Evolutionary conservation across 2,113 vertebrate species (phyloP).

Genomic region (Anolis carolinensis): DNA sequence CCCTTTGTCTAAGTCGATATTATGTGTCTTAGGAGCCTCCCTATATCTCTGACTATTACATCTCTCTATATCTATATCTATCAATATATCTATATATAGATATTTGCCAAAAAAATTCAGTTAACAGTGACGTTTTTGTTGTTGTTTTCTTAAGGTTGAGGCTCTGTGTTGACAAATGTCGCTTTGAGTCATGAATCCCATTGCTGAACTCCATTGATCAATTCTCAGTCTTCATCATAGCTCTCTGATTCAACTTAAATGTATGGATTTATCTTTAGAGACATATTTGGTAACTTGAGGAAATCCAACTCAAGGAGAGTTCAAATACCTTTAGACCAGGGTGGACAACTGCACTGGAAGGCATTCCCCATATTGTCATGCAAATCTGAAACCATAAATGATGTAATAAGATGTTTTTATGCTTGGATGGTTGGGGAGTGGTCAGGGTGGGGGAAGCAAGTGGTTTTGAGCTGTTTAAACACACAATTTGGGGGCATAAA

Average conservation of each 20-base stretch:
- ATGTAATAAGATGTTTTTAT: too few species aligned
- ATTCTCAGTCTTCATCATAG: not conserved
- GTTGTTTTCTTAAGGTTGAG: not conserved
- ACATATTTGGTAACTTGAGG: not conserved
- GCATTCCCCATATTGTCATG: too few species aligned
- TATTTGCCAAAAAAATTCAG: not conserved
- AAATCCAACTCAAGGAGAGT: not conserved
- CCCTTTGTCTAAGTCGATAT: too few species aligned
- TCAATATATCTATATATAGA: not conserved
- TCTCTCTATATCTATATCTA: too few species aligned
- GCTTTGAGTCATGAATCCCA: not conserved
- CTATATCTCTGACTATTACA: not conserved
- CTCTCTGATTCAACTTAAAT: not conserved
- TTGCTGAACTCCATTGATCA: not conserved
- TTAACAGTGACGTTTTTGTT: not conserved
- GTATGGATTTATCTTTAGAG: too few species aligned
- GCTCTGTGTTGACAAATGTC: too few species aligned
- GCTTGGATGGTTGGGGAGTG: too few species aligned
- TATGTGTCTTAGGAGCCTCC: not conserved
- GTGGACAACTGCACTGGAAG: too few species aligned
- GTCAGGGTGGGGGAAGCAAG: too few species aligned
- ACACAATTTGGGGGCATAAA: too few species aligned
- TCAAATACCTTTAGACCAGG: not conserved
- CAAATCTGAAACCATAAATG: too few species aligned
- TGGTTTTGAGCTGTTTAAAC: too few species aligned